Conservation (phyloP, 2,797 vertebrate genomes). For the Bucorvus abyssinicus region DNA sequence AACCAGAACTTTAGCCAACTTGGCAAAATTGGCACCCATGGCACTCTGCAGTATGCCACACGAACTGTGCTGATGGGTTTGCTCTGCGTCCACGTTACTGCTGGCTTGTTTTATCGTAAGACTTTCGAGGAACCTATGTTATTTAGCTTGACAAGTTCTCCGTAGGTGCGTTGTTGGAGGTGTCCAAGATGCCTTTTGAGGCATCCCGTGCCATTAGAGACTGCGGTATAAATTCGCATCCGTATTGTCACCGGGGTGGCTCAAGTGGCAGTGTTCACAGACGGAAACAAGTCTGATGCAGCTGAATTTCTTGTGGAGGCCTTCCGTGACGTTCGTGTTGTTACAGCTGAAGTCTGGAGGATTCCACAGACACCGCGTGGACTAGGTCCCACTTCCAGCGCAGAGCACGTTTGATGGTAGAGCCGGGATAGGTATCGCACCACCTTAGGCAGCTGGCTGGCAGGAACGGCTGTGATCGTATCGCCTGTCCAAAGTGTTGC, state of each 20-base stretch:
- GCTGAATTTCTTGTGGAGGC: background rate
- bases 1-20: background rate
- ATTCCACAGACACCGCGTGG: background rate
- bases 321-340: background rate
- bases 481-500: background rate
- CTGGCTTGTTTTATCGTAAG: background rate
- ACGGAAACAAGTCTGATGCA: background rate
- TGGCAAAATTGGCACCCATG: rapidly evolving
- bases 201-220: background rate
- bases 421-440: background rate
- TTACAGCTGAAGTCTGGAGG: background rate
- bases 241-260: background rate
- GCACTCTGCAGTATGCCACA: background rate
- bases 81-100: background rate
- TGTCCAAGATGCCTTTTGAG: background rate
- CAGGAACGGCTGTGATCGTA: background rate
- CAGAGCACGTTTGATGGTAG: background rate
- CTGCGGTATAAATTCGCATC: background rate
- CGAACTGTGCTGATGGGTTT: background rate
- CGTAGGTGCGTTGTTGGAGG: background rate
- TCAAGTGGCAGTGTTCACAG: background rate
- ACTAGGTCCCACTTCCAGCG: background rate
- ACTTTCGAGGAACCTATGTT: background rate
- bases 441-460: background rate
- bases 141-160: background rate